These are phyloP conservation scores for Gallinago nigripennis DNA, from an alignment of 2,797 vertebrate species.

Conservation along the genomic window DNA sequence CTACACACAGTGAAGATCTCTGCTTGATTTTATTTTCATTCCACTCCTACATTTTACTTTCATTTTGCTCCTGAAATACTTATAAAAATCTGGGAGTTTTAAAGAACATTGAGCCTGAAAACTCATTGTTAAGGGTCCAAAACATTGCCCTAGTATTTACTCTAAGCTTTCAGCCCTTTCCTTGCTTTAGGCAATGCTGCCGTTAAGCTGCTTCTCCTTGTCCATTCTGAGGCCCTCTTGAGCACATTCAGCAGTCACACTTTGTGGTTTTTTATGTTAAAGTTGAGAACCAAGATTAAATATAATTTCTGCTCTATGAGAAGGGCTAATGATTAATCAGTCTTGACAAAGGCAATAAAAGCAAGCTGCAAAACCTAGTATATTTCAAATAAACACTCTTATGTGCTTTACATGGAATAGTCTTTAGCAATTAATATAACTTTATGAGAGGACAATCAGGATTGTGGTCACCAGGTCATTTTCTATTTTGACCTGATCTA, in stretches of 20 bases:
- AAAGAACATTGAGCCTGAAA: not conserved
- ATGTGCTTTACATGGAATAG: not conserved
- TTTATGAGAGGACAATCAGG: not conserved
- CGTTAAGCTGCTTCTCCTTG: not conserved
- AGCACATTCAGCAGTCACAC: not conserved
- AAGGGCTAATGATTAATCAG: not conserved
- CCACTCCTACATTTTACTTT: not conserved
- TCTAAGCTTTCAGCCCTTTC: not conserved
- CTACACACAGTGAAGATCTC: not conserved
- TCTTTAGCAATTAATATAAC: not conserved
- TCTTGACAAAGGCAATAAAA: not conserved
- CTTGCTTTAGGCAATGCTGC: not conserved
- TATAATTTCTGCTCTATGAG: not conserved
- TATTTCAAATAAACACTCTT: not conserved
- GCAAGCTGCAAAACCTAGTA: not conserved
- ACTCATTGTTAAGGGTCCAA: not conserved
- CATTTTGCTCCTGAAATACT: not conserved
- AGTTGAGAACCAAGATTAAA: not conserved
- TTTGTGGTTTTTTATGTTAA: rapidly evolving
- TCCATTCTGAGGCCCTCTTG: not conserved
- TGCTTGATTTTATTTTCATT: not conserved
- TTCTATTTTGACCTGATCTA: not conserved
- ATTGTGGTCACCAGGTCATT: not conserved
- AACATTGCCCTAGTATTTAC: not conserved
- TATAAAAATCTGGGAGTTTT: not conserved